Evolutionary conservation across 2,113 vertebrate species (phyloP).

Genomic region (Phylloscopus trochiloides): DNA sequence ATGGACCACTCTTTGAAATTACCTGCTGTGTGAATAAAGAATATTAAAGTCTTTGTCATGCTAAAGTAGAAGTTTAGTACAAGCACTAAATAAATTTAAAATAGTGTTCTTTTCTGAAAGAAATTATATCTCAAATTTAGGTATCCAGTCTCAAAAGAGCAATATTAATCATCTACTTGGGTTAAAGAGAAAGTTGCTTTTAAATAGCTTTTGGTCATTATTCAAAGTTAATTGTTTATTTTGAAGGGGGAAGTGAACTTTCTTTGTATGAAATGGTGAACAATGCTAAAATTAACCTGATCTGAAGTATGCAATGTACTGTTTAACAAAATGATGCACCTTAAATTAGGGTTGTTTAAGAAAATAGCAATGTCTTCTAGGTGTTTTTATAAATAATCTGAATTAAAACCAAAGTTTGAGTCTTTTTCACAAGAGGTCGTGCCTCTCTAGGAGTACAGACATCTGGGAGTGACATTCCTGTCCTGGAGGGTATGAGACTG

Average conservation of each 20-base stretch:
- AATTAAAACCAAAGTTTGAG: neutral
- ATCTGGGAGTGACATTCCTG: neutral
- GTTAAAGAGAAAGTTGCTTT: neutral
- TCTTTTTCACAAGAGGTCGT: neutral
- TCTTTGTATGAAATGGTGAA: neutral
- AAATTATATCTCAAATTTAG: neutral
- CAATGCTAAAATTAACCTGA: neutral
- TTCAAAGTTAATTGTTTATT: neutral
- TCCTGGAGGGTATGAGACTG: neutral
- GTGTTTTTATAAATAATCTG: neutral
- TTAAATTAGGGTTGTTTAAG: neutral
- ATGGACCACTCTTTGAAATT: neutral
- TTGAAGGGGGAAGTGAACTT: neutral
- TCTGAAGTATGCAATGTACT: neutral
- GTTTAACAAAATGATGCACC: neutral
- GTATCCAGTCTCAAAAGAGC: neutral
- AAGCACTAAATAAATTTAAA: neutral
- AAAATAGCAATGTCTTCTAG: neutral
- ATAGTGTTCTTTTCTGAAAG: neutral
- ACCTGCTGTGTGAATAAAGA: neutral
- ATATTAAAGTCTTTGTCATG: neutral
- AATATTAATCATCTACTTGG: neutral
- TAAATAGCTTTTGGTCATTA: neutral
- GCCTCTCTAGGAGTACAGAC: neutral
- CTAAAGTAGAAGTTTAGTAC: neutral